Base-by-base conservation (phyloP, 2,797 vertebrate species). In the Chromis chromis region DNA sequence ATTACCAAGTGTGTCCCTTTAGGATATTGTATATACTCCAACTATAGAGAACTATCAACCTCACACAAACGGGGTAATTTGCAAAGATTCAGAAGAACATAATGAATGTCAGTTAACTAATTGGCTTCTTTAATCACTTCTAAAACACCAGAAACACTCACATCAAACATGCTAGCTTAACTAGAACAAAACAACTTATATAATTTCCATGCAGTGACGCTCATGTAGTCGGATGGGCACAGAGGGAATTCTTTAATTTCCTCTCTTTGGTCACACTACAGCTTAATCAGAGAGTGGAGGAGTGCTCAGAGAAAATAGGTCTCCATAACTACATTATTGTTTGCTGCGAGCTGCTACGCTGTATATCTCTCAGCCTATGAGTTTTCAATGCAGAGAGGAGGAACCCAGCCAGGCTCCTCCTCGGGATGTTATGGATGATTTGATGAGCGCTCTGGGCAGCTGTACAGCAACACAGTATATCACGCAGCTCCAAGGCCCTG, bases 221-320 rank as follows among this genome's bases (percentile, higher is more conserved):
- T 86, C 71, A 57, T 89, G 86, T 90, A 82, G 85, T 85, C 81
- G 66, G 89, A 90, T 74, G 86, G 91, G 86, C 82, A 57, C 68
- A 71, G 64, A 70, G 83, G 88, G 87, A 88, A 79, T 91, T 89
- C 65, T 89, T 91, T 88, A 52, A 86, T 86, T 82, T 81, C 65
- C 60, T 59, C 46, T 83, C 75, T 89, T 83, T 91, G 92, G 90
- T 92, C 88, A 91, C 89, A 89, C 79, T 70, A 74, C 44, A 66
- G 66, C 76, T 92, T 92, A 92, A 94, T 93, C 90, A 84, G 73
- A 81, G 68, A 82, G 58, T 64, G 57, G 82, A 85, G 74, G 57
- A 73, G 61, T 65, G 76, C 42, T 70, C 62, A 4, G 39, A 74
- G 74, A 70, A 84, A 82, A 79, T 24, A 56, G 48, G 68, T 69